These are phyloP conservation scores for Sarcoramphus papa DNA, from an alignment of 2,797 vertebrate species.

Conservation along the genomic window DNA sequence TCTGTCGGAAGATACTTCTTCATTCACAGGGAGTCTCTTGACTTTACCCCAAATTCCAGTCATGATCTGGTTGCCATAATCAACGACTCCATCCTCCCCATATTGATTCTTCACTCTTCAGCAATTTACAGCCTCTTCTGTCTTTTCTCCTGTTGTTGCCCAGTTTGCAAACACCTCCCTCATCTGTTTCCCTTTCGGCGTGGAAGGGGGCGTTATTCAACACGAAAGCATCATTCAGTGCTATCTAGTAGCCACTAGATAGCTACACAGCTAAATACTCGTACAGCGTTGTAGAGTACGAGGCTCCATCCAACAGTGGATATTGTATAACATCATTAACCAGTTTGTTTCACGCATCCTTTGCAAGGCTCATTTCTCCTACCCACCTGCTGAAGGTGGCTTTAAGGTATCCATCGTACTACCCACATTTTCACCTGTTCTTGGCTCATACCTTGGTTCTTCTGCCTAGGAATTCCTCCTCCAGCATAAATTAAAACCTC, in stretches of 20 bases:
- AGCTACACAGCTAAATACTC: no score
- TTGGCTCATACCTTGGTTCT: neutral
- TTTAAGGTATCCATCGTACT: neutral
- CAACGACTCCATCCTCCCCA: neutral
- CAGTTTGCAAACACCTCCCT: neutral
- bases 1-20: neutral
- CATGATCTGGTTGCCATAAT: neutral
- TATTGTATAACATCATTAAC: neutral
- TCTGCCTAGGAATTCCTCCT: neutral
- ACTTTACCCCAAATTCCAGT: neutral
- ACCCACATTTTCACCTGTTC: neutral
- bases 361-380: neutral
- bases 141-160: neutral
- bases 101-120: neutral
- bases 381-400: neutral
- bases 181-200: neutral
- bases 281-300: rapidly evolving
- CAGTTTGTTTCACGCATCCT: rapidly evolving
- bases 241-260: neutral
- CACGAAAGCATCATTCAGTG: neutral
- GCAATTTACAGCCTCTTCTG: neutral
- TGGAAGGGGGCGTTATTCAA: neutral
- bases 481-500: neutral
- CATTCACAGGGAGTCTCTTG: neutral
- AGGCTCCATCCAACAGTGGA: neutral